Evolutionary conservation across 2,797 vertebrate species (phyloP).

Genomic region (Karalla daura): DNA sequence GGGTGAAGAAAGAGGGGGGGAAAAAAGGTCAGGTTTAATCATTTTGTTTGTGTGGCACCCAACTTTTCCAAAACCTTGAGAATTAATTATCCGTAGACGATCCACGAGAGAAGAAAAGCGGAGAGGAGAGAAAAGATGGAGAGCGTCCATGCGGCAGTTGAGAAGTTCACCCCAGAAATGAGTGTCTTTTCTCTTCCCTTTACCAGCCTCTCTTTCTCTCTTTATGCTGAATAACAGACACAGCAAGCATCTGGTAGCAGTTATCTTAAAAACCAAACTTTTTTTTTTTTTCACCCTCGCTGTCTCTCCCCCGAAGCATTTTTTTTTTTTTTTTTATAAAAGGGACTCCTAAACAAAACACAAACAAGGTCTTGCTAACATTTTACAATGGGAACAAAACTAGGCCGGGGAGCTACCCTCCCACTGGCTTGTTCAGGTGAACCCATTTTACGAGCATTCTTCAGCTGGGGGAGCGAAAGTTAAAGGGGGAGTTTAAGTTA

Average conservation of each 20-base stretch:
- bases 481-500: conserved; percentile 81
- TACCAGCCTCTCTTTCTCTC: conserved; percentile 45
- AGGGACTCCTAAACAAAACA: conserved; percentile 82
- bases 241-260: conserved; percentile 86
- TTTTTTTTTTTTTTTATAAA: conserved; percentile 64
- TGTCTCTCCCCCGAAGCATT: conserved; percentile 67
- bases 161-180: conserved; percentile 79
- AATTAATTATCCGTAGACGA: not conserved
- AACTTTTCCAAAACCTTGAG: not conserved
- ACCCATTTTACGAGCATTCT: conserved; percentile 86
- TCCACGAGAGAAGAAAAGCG: conserved; percentile 33
- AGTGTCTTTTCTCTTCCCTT: conserved; percentile 51
- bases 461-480: conserved; percentile 80
- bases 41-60: not conserved
- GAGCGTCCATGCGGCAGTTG: conserved; percentile 58
- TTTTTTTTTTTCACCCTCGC: conserved; percentile 76
- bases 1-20: too few relatives aligned
- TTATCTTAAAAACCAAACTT: conserved; percentile 84
- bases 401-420: conserved; percentile 72
- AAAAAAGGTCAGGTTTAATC: not conserved
- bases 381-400: conserved; percentile 84
- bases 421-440: conserved; percentile 85
- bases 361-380: conserved; percentile 82
- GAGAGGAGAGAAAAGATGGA: conserved; percentile 34
- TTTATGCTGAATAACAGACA: conserved; percentile 75